These are phyloP conservation scores for Drosophila trapezifrons DNA, from an alignment of 1,140 invertebrate species.

Conservation along the genomic window DNA sequence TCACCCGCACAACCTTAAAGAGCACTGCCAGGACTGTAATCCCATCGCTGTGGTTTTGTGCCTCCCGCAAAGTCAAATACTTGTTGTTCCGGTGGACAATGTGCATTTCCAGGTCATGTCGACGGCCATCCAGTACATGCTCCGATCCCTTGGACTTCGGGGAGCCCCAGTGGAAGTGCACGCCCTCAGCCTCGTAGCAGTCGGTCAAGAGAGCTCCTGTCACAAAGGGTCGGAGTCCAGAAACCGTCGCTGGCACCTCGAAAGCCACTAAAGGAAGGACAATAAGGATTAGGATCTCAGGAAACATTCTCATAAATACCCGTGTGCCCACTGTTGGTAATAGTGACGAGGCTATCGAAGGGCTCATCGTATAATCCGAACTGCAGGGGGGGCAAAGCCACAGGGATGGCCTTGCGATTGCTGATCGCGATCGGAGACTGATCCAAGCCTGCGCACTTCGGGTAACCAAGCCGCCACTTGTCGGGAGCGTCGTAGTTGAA, in stretches of 20 bases:
- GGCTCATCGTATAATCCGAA: constrained; percentile 56
- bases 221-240: constrained; percentile 51
- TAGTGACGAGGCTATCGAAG: constrained; percentile 52
- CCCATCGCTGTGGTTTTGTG: constrained; percentile 88
- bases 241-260: constrained; percentile 48
- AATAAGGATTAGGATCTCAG: neutral
- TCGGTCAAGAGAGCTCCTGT: constrained; percentile 58
- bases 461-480: constrained; percentile 40
- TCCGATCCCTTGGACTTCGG: constrained; percentile 85
- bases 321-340: constrained; percentile 66
- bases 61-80: constrained; percentile 87
- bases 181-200: constrained; percentile 84
- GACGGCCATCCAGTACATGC: constrained; percentile 85
- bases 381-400: constrained; percentile 48
- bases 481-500: constrained; percentile 56
- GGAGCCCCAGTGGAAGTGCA: constrained; percentile 86
- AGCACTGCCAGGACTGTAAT: constrained; percentile 93
- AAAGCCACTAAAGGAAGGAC: constrained; percentile 47
- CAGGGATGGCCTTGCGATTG: constrained; percentile 44
- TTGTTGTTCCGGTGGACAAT: constrained; percentile 93
- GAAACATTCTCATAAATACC: constrained; percentile 26
- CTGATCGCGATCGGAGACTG: constrained; percentile 65
- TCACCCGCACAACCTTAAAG: constrained; percentile 88
- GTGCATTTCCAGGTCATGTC: constrained; percentile 92
- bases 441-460: constrained; percentile 43